Conservation (phyloP, 2,113 vertebrate species). For the Antennarius striatus region DNA sequence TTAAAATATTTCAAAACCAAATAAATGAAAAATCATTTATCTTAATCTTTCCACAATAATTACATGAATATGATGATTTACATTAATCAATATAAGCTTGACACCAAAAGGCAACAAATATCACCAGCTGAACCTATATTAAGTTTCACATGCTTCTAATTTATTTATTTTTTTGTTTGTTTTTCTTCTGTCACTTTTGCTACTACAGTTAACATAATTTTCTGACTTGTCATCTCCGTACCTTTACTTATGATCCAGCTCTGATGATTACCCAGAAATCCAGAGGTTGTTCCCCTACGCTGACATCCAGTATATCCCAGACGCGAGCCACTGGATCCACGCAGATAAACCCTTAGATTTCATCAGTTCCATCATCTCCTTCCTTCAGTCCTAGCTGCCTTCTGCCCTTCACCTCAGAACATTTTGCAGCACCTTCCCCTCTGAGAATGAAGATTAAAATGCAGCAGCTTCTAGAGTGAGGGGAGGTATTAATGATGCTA, state of each 20-base stretch:
- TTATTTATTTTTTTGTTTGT: too few species aligned
- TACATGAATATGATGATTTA: too few species aligned
- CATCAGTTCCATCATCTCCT: conserved; percentile 84
- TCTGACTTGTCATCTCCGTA: background rate
- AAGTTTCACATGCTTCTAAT: too few species aligned
- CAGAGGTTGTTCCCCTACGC: conserved; percentile 86
- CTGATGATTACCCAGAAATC: conserved; percentile 87
- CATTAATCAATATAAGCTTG: too few species aligned
- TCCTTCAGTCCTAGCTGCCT: conserved; percentile 80
- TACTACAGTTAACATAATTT: background rate
- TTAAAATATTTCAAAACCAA: too few species aligned
- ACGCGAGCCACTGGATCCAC: conserved; percentile 91
- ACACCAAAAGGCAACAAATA: too few species aligned
- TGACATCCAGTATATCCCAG: conserved; percentile 84
- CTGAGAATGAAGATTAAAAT: conserved; percentile 19
- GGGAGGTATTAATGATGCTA: conserved; percentile 34
- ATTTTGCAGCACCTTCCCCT: background rate
- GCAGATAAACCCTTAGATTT: conserved; percentile 90
- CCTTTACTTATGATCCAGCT: conserved; percentile 68
- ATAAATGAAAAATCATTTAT: too few species aligned
- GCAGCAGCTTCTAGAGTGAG: conserved; percentile 40
- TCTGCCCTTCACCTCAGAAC: background rate
- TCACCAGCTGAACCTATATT: too few species aligned
- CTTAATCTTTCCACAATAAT: too few species aligned
- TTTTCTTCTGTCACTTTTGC: too few species aligned